Evolutionary conservation across 2,888 invertebrate genomes (phyloP).

Genomic region (Cancer borealis): DNA sequence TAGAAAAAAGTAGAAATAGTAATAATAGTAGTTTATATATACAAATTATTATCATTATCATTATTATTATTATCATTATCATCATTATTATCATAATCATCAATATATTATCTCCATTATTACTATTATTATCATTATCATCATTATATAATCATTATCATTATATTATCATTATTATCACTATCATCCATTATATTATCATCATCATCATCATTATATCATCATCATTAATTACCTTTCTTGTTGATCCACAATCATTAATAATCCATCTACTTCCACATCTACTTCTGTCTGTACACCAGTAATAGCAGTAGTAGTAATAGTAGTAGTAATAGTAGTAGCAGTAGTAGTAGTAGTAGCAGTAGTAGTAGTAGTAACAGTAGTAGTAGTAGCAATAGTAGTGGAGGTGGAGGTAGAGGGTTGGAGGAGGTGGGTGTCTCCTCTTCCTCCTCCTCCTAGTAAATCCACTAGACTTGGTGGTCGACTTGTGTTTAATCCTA

Average conservation of each 20-base stretch:
- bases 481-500: constrained; percentile 90
- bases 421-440: neutral
- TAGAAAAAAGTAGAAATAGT: neutral
- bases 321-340: neutral
- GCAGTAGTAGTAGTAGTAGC: too few species aligned
- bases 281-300: neutral
- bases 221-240: constrained; percentile 78
- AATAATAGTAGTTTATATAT: neutral
- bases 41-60: neutral
- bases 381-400: neutral
- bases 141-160: too few species aligned
- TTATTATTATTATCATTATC: too few species aligned
- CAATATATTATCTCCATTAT: too few species aligned
- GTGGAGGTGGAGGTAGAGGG: neutral
- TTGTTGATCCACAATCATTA: constrained; percentile 78
- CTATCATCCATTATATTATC: too few species aligned
- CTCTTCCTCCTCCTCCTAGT: constrained; percentile 80
- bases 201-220: too few species aligned
- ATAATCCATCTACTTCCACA: constrained; percentile 80
- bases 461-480: constrained; percentile 86
- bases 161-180: too few species aligned
- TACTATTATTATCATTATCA: too few species aligned
- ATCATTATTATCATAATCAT: too few species aligned
- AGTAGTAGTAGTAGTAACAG: neutral
- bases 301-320: neutral